phyloP scores from a whole-genome alignment of 2,888 invertebrate genomes.

The Mycalesis mineus region DNA sequence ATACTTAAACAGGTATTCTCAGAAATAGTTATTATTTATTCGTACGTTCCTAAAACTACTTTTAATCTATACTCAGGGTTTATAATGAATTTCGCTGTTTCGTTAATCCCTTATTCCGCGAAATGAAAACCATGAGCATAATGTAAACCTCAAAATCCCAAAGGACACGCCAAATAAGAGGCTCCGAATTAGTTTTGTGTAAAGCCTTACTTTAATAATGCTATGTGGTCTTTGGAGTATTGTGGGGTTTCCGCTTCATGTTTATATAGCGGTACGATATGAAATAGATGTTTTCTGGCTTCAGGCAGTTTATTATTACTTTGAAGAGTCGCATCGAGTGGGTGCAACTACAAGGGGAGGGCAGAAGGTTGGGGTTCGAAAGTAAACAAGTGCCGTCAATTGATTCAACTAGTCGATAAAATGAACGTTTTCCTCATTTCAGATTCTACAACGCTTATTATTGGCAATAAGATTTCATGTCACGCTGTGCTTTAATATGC shows the following conservation, averaged over 20 bases:
- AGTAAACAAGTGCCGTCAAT: slow-evolving; percentile 68
- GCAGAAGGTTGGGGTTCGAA: slow-evolving; percentile 53
- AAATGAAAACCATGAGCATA: slow-evolving; percentile 20
- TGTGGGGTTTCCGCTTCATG: slow-evolving; percentile 57
- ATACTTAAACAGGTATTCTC: not conserved
- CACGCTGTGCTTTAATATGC: not conserved
- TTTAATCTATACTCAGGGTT: not conserved
- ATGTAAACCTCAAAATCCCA: slow-evolving; percentile 42
- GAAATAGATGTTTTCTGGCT: slow-evolving; percentile 76
- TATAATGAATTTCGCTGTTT: slow-evolving; percentile 6
- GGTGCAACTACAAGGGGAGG: slow-evolving; percentile 54
- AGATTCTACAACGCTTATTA: slow-evolving; percentile 11
- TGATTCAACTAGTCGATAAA: slow-evolving; percentile 62
- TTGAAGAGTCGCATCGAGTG: slow-evolving; percentile 58
- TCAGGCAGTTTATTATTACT: slow-evolving; percentile 77
- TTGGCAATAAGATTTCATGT: not conserved
- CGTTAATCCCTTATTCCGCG: slow-evolving; percentile 9
- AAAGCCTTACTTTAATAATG: slow-evolving; percentile 70
- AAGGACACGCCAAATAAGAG: slow-evolving; percentile 59
- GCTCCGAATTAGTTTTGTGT: slow-evolving; percentile 69
- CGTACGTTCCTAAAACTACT: not conserved
- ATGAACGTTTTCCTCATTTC: slow-evolving; percentile 54
- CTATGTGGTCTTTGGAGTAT: slow-evolving; percentile 67
- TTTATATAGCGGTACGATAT: slow-evolving; percentile 65
- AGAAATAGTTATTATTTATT: not conserved